Evolutionary conservation across 2,797 vertebrate species (phyloP), one percentile per base, ranked within the genome.

Genomic region (Enteromius unitaeniatus): DNA sequence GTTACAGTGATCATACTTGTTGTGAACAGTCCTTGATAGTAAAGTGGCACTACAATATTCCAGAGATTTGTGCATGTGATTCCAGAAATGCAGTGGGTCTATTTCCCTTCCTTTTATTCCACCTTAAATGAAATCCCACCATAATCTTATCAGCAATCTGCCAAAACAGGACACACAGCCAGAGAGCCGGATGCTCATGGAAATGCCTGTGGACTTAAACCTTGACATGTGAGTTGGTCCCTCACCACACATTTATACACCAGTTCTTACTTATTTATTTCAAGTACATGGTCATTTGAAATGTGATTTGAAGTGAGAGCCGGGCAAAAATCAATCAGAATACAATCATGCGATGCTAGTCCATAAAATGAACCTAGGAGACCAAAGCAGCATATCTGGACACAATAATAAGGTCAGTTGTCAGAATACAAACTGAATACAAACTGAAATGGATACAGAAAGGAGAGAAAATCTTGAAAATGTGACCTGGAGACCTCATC

Each of bases 401-500:
- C 34, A 10, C 65, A 86, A 77, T 90, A 93, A 91, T 84, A 92
- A 88, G 79, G 81, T 92, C 88, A 91, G 90, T 88, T 86, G 88
- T 89, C 79, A 83, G 85, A 80, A 92, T 89, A 92, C 89, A 83
- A 84, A 89, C 69, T n/a, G n/a, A n/a, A n/a, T n/a, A n/a, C n/a
- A n/a, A 89, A 87, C 90, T 90, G 88, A 55, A 68, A 85, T 75
- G 5, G 65, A 34, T 49, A 28, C 8, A 62, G 2, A 40, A 15
- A 23, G 3, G 21, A 53, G 34, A 47, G 55, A 67, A 72, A 6
- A 40, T 26, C 5, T 74, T 83, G 31, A 79, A 79, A 19, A 64
- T 82, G 19, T 51, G 14, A 74, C 49, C 62, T 42, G 51, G 37
- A 40, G 28, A 70, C 55, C 58, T 76, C 72, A 64, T 69, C 26